A percentile compares a stretch with the other conserved stretches of the same genome.
phyloP scores from a whole-genome alignment of 2,797 vertebrate genomes.

The Falco peregrinus region DNA sequence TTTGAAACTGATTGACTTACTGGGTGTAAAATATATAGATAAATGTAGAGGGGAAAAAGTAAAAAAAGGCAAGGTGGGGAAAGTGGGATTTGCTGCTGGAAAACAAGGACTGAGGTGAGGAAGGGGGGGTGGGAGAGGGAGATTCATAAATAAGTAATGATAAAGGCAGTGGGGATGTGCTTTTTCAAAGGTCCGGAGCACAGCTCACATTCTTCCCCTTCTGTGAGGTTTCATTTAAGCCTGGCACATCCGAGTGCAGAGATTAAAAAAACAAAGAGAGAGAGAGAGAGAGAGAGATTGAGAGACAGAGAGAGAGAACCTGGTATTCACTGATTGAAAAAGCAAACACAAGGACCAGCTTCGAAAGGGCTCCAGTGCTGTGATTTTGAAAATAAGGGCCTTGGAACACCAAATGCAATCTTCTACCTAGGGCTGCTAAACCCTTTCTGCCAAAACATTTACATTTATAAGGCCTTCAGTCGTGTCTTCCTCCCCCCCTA shows the following conservation, averaged over 20 bases:
- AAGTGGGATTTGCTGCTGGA: background rate
- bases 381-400: constrained; percentile 65
- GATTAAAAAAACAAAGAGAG: background rate
- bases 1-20: constrained; percentile 65
- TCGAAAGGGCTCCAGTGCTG: constrained; percentile 14
- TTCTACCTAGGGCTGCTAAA: constrained; percentile 61
- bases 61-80: background rate
- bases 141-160: constrained; percentile 27
- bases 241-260: constrained; percentile 1
- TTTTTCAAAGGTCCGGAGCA: background rate
- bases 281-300: too few species aligned
- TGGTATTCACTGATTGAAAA: constrained; percentile 62
- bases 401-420: constrained; percentile 61
- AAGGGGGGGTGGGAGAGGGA: background rate
- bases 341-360: constrained; percentile 44
- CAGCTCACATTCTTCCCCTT: background rate
- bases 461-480: constrained; percentile 68
- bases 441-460: constrained; percentile 65
- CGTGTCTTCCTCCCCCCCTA: background rate
- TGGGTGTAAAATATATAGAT: constrained; percentile 50
- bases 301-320: background rate
- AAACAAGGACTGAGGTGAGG: background rate
- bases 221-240: constrained; percentile 49
- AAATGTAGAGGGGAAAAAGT: background rate
- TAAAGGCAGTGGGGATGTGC: background rate